A percentile compares a stretch with the other conserved stretches of the same genome.
phyloP scores from a whole-genome alignment of 2,888 invertebrate species.

The Yponomeuta evonymella region DNA sequence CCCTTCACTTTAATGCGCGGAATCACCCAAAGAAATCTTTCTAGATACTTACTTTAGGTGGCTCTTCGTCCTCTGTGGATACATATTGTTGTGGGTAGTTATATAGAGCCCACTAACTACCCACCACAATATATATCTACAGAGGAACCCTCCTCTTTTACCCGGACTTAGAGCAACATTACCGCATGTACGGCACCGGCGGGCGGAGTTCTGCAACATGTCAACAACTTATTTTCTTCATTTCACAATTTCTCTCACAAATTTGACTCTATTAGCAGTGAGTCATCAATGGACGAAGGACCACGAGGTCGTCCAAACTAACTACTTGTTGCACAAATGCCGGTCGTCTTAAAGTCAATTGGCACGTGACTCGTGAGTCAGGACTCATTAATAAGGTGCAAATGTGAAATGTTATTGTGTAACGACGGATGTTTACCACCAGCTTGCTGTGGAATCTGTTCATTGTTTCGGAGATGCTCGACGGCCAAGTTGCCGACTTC shows the following conservation, averaged over 20 bases:
- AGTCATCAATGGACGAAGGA: neutral
- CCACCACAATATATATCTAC: too few relatives aligned
- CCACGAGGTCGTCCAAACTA: neutral
- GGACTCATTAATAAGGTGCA: conserved; percentile 48
- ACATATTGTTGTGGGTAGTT: too few relatives aligned
- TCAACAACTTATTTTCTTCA: neutral
- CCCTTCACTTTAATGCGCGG: too few relatives aligned
- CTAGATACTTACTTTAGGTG: too few relatives aligned
- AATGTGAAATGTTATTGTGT: conserved; percentile 33
- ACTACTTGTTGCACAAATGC: conserved; percentile 6
- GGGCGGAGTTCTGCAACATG: neutral
- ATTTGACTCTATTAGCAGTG: neutral
- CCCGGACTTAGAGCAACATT: too few relatives aligned
- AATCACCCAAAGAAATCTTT: too few relatives aligned
- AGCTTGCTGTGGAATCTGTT: conserved; percentile 5
- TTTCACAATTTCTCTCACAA: neutral
- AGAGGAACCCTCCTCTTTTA: too few relatives aligned
- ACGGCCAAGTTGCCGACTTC: neutral
- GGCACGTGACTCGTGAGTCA: conserved; percentile 56
- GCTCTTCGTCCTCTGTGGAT: too few relatives aligned
- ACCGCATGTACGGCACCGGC: neutral
- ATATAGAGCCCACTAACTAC: too few relatives aligned
- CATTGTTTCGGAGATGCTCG: neutral
- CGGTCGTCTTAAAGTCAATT: conserved; percentile 40
- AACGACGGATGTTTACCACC: conserved; percentile 9